phyloP scores from a whole-genome alignment of 1,140 invertebrate species.

The Saccostrea echinata region DNA sequence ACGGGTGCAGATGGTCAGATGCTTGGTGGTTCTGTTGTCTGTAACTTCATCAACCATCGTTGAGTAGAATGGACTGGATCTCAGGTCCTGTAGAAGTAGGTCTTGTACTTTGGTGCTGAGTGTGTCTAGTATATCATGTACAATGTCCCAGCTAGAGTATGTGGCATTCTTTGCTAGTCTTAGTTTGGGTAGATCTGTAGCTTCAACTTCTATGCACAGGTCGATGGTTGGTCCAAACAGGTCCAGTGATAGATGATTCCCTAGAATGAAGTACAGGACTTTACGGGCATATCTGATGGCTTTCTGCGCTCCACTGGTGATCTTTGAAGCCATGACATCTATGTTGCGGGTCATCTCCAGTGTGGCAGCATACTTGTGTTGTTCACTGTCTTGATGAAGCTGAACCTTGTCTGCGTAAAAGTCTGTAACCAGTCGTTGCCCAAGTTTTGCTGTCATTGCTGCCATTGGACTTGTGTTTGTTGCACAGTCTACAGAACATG shows the following conservation, averaged over 20 bases:
- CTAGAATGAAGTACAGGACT: constrained; percentile 19
- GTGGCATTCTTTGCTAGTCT: constrained; percentile 45
- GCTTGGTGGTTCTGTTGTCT: constrained; percentile 45
- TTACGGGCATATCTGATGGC: constrained; percentile 40
- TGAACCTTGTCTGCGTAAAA: constrained; percentile 35
- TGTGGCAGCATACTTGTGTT: constrained; percentile 37
- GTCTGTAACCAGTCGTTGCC: constrained; percentile 21
- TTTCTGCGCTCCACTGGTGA: not conserved
- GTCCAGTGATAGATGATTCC: constrained; percentile 31
- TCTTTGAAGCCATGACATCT: not conserved
- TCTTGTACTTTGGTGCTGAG: constrained; percentile 14
- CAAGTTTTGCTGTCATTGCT: constrained; percentile 34
- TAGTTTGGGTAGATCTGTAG: constrained; percentile 37
- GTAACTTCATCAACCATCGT: constrained; percentile 54
- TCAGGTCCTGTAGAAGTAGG: constrained; percentile 1
- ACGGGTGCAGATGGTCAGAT: constrained; percentile 40
- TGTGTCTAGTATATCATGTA: constrained; percentile 43
- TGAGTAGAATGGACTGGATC: constrained; percentile 43
- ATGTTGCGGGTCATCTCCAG: constrained; percentile 31
- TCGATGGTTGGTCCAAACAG: constrained; percentile 24
- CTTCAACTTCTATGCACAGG: constrained; percentile 30
- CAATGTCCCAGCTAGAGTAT: constrained; percentile 50
- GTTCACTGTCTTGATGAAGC: constrained; percentile 37
- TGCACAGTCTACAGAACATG: constrained; percentile 42
- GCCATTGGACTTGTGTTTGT: constrained; percentile 32